phyloP scores from a whole-genome alignment of 2,113 vertebrate genomes.

The Oncorhynchus keta region DNA sequence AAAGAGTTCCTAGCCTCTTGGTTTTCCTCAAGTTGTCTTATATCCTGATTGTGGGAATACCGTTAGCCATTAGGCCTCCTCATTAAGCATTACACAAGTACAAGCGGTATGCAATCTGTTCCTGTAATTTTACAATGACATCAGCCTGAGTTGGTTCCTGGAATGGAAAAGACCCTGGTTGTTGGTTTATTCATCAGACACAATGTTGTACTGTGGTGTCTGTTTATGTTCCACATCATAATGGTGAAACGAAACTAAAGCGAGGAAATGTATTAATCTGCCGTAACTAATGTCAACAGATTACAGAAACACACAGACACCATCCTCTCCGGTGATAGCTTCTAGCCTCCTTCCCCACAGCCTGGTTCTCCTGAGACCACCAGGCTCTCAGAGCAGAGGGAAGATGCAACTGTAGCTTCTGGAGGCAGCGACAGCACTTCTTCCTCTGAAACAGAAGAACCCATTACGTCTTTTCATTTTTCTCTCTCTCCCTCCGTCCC shows the following conservation, averaged over 20 bases:
- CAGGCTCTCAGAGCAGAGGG: conserved; percentile 45
- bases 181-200: conserved; percentile 25
- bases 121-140: background rate
- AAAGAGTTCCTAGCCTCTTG: background rate
- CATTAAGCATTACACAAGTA: too few species aligned
- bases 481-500: conserved; percentile 28
- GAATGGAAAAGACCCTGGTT: background rate
- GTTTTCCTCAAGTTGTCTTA: too few species aligned
- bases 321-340: conserved; percentile 59
- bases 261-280: conserved; percentile 50
- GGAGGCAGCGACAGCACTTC: conserved; percentile 37
- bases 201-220: conserved; percentile 40
- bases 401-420: conserved; percentile 44
- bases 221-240: conserved; percentile 51
- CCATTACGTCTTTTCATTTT: conserved; percentile 65
- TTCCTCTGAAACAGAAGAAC: conserved; percentile 60
- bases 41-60: too few species aligned
- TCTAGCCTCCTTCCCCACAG: too few species aligned
- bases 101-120: too few species aligned
- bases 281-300: conserved; percentile 59
- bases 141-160: background rate
- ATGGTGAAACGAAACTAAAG: conserved; percentile 39
- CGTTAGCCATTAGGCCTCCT: too few species aligned
- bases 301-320: conserved; percentile 51
- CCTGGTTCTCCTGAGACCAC: conserved; percentile 59